Conservation (phyloP, 2,888 invertebrate species). For the Neoaliturus tenellus region DNA sequence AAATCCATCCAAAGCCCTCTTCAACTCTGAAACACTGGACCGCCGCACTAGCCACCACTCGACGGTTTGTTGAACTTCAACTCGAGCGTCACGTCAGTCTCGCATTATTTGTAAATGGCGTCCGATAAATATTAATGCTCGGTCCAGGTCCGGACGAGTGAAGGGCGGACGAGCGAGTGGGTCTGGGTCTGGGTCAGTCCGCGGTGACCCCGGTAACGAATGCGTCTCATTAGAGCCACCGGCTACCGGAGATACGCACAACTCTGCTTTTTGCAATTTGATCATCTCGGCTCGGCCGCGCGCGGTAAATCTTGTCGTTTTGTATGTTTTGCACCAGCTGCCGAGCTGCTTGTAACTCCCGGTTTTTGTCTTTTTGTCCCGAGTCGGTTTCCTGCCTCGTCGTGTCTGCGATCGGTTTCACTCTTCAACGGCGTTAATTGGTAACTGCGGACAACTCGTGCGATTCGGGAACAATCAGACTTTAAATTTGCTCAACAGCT, state of each 20-base stretch:
- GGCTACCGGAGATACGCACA: slow-evolving; percentile 41
- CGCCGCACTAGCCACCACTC: neutral
- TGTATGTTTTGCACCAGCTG: slow-evolving; percentile 32
- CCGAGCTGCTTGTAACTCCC: slow-evolving; percentile 15
- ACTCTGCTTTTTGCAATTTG: slow-evolving; percentile 27
- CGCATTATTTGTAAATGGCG: slow-evolving; percentile 44
- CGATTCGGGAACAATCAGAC: too few relatives aligned
- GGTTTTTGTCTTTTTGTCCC: slow-evolving; percentile 5
- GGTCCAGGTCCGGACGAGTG: neutral
- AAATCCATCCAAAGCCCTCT: neutral
- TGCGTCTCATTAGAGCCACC: slow-evolving; percentile 22
- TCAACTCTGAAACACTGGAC: neutral
- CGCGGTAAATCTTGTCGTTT: slow-evolving; percentile 43
- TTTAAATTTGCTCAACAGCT: too few relatives aligned
- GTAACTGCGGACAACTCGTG: too few relatives aligned
- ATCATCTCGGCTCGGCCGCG: slow-evolving; percentile 28
- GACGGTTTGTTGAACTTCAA: neutral
- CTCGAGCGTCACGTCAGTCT: neutral
- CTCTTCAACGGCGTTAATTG: too few relatives aligned
- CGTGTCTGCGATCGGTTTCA: neutral
- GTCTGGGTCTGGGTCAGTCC: slow-evolving; percentile 5
- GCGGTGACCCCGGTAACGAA: neutral
- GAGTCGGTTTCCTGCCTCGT: neutral
- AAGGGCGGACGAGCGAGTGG: slow-evolving; percentile 22
- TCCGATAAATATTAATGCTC: slow-evolving; percentile 37